These are phyloP conservation scores for Melitaea athalia DNA, from an alignment of 2,888 invertebrate genomes.

Conservation along the genomic window DNA sequence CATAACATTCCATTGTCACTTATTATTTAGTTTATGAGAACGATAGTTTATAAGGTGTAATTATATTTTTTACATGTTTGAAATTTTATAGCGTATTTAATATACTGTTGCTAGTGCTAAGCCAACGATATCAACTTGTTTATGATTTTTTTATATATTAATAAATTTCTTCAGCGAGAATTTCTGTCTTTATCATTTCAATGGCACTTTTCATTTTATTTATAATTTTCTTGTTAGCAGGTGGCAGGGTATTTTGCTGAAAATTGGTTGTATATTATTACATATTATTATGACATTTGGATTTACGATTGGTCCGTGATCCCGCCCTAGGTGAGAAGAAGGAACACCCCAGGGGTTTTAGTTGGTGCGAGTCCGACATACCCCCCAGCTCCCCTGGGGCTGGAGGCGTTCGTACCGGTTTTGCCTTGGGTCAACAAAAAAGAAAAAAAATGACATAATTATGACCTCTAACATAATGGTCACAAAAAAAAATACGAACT, in stretches of 20 bases:
- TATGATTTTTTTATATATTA: constrained; percentile 60
- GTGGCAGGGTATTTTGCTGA: constrained; percentile 64
- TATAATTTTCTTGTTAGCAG: constrained; percentile 59
- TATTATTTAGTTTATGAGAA: background rate
- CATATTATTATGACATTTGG: too few relatives aligned
- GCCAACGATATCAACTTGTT: constrained; percentile 45
- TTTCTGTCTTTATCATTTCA: constrained; percentile 61
- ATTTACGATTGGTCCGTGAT: too few relatives aligned
- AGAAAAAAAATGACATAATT: too few relatives aligned
- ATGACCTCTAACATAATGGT: too few relatives aligned
- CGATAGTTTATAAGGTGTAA: constrained; percentile 40
- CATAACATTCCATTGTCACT: constrained; percentile 1
- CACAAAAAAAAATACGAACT: too few relatives aligned
- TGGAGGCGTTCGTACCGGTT: too few relatives aligned
- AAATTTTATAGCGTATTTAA: constrained; percentile 51
- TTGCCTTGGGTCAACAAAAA: too few relatives aligned
- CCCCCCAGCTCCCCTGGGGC: too few relatives aligned
- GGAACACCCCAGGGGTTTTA: too few relatives aligned
- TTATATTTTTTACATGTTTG: constrained; percentile 57
- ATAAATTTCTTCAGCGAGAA: constrained; percentile 69
- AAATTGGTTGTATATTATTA: constrained; percentile 34
- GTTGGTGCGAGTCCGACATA: too few relatives aligned
- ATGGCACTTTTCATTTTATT: constrained; percentile 57
- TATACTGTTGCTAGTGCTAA: constrained; percentile 56
- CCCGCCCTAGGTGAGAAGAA: too few relatives aligned